Percentiles rank a stretch among this genome's conserved stretches.
phyloP scores from a whole-genome alignment of 30 jellyfish, hydroid and myxozoan genomes.

The Mastigias papua region DNA sequence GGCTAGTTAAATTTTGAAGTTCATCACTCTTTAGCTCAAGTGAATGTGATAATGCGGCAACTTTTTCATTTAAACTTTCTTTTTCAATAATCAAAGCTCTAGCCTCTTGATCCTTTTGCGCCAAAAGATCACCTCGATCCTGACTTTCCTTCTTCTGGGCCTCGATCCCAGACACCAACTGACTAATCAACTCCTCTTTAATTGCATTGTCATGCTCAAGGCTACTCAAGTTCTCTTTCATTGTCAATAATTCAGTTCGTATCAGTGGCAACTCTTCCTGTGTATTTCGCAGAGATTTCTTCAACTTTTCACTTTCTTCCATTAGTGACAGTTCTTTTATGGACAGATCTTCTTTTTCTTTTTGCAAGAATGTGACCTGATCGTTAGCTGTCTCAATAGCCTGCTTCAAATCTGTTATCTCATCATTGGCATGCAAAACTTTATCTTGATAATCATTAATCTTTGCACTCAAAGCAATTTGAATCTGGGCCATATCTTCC shows the following conservation, averaged over 20 bases:
- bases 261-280: neutral
- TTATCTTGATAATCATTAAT: neutral
- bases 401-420: neutral
- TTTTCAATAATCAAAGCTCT: slow-evolving; percentile 16
- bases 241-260: neutral
- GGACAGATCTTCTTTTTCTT: slow-evolving; percentile 48
- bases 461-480: neutral
- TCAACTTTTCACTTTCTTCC: slow-evolving; percentile 33
- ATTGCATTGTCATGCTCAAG: slow-evolving; percentile 11
- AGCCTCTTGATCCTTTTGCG: slow-evolving; percentile 32
- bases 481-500: neutral
- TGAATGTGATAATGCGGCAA: neutral
- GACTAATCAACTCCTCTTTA: neutral
- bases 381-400: slow-evolving; percentile 25
- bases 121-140: slow-evolving; percentile 14
- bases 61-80: neutral
- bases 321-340: slow-evolving; percentile 8
- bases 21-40: neutral
- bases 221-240: neutral
- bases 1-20: neutral
- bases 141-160: slow-evolving; percentile 44
- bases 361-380: slow-evolving; percentile 7
- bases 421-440: neutral
- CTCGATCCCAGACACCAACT: slow-evolving; percentile 35
- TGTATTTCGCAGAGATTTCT: neutral